A percentile compares a stretch with the other conserved stretches of the same genome.
These are phyloP conservation scores for Serripes groenlandicus DNA, from an alignment of 2,888 invertebrate genomes.

Conservation along the genomic window DNA sequence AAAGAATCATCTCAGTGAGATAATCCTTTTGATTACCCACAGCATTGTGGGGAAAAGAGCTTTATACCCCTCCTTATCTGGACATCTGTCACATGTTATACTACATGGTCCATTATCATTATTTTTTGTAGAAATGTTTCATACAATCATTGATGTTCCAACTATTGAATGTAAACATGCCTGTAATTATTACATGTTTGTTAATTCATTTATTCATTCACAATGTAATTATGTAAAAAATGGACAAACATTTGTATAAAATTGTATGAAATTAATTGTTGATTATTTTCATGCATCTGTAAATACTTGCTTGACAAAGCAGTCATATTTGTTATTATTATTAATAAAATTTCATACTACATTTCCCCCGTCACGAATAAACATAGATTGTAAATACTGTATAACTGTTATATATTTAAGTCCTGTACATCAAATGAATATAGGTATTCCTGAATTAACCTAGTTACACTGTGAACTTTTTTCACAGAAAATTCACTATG, in stretches of 20 bases:
- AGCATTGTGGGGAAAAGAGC: background rate
- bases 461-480: slow-evolving; percentile 30
- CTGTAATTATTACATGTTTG: too few species aligned
- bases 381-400: slow-evolving; percentile 64
- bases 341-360: slow-evolving; percentile 16
- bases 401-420: slow-evolving; percentile 55
- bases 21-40: too few species aligned
- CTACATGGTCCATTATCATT: too few species aligned
- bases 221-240: background rate
- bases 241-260: background rate
- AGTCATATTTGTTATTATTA: background rate
- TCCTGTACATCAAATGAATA: slow-evolving; percentile 25
- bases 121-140: too few species aligned
- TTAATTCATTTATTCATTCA: background rate
- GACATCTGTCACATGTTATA: too few species aligned
- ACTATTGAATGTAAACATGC: too few species aligned
- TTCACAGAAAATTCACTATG: slow-evolving; percentile 34
- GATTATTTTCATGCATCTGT: background rate
- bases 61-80: too few species aligned
- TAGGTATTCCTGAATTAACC: slow-evolving; percentile 26
- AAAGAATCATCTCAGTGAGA: too few species aligned
- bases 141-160: too few species aligned
- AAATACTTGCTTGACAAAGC: slow-evolving; percentile 8
- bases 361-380: slow-evolving; percentile 23
- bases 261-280: too few species aligned